These are phyloP conservation scores for Tiliacea aurago DNA, from an alignment of 2,888 invertebrate species.

Conservation along the genomic window DNA sequence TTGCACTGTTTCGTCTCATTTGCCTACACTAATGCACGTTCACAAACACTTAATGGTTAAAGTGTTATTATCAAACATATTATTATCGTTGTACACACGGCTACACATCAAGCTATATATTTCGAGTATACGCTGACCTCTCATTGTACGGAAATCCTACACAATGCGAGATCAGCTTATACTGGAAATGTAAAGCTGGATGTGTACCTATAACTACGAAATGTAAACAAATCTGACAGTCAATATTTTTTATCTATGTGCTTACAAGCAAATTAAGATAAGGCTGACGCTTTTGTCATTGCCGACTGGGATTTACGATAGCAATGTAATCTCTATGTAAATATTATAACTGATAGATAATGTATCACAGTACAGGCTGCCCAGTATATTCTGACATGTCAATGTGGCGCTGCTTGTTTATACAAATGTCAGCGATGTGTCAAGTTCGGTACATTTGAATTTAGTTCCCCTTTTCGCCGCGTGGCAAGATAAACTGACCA, in stretches of 20 bases:
- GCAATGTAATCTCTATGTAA: conserved; percentile 44
- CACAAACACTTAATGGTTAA: no score
- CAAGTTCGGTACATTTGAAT: conserved; percentile 20
- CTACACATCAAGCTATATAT: no score
- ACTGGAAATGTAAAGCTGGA: neutral
- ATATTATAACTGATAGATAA: conserved; percentile 42
- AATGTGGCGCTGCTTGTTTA: neutral
- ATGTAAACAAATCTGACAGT: conserved; percentile 19
- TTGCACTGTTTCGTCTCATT: no score
- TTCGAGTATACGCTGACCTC: no score
- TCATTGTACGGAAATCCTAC: no score
- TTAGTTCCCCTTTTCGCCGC: conserved; percentile 6
- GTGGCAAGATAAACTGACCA: neutral
- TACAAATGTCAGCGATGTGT: conserved; percentile 19
- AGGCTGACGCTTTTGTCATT: conserved; percentile 12
- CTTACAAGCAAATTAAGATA: conserved; percentile 35
- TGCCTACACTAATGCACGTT: no score
- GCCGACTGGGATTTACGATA: conserved; percentile 47
- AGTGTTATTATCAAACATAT: no score
- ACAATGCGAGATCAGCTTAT: no score
- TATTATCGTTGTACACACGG: no score
- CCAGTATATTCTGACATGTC: conserved; percentile 9
- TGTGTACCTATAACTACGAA: conserved; percentile 14
- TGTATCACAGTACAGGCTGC: neutral
- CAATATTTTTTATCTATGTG: conserved; percentile 20